Evolutionary conservation across 2,888 invertebrate species (phyloP), one percentile per base, ranked within the genome.

Genomic region (Eubasilissa splendida): DNA sequence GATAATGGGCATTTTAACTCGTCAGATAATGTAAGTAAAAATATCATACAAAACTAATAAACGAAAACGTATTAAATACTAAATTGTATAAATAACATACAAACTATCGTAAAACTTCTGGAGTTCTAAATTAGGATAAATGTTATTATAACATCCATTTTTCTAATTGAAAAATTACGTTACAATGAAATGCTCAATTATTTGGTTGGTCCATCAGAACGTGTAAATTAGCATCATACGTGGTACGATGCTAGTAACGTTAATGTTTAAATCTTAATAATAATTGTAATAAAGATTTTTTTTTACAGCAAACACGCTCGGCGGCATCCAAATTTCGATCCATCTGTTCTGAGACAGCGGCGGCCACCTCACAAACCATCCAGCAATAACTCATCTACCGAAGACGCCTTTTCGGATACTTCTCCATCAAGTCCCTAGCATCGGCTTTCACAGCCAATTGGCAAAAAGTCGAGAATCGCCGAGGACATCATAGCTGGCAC

Each of bases 261-360:
- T 9, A 22, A 63, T 11, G 9, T 9, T 60, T 31, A 60, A 31
- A 63, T 33, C 12, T 11, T 8, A 11, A 10, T 60, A 9, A 4
- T 9, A 31, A 10, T 63, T 22, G 8, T 60, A 22, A 14, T 22
- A 60, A 60, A 22, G 9, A 8, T 70, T 77, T 58, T 60, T 79
- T 42, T 82, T 89, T 89, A 52, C 88, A 92, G 92, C 86, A 93
- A 93, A 88, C 93, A 93, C 85, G 92, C 92, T 7, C 87, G 91
- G 76, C 88, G 93, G 81, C 93, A 93, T 86, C 92, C 92, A 33
- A 90, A 92, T 85, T 93, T 92, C 86, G 91, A 92, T 85, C 91
- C 92, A 11, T 89, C 90, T 42, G 90, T 92, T 83, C 86, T 92
- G 77, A 86, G 91, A 80, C 91, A 91, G 85, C 87, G 91, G 52